Base-by-base conservation (phyloP, 2,888 invertebrate species). In the Trypoxylon attenuatum region DNA sequence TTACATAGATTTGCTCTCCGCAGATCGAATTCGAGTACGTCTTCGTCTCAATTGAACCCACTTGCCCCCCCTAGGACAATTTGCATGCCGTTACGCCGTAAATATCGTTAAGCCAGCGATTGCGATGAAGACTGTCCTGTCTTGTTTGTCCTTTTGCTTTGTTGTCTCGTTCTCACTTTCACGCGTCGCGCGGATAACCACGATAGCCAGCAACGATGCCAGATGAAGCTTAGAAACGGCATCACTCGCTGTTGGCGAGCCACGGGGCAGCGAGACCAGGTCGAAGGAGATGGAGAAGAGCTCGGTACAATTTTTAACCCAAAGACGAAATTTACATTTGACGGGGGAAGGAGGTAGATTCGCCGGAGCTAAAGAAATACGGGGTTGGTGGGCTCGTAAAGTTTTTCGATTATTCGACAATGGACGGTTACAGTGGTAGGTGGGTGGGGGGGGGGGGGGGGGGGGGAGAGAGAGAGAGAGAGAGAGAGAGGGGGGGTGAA, bases 1-100 rank as follows among this genome's bases (percentile, higher is more conserved):
- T 38, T 61, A 47, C 41, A 69, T 71, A 59, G 69, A 66, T 69
- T 69, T 56, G 51, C 51, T 21, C 39, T 65, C 49, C 53, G 41
- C 22, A n/a, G 59, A 69, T 71, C 65, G 69, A 54, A 54, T 47
- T 45, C 61, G 51, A 39, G 23, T 58, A 53, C 57, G 27, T 55
- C 72, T 69, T 72, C 55, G 57, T 66, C 59, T 54, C 71, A 71
- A 69, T 71, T 55, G 69, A 51, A 29, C 52, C 59, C 66, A 71
- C 69, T 72, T 66, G 66, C 25, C 25, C 21, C 5, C 13, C 43
- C 49, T n/a, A n/a, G n/a, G n/a, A 21, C 33, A 59, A 43, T 68
- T 66, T 42, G 50, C 70, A 52, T 57, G 65, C 59, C 50, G 43
- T 33, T 33, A 13, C 33, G n/a, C 13, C 33, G 33, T 33, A 33